Evolutionary conservation across 2,113 vertebrate genomes (phyloP), one percentile per base, ranked within the genome.

Genomic region (Hemicordylus capensis): DNA sequence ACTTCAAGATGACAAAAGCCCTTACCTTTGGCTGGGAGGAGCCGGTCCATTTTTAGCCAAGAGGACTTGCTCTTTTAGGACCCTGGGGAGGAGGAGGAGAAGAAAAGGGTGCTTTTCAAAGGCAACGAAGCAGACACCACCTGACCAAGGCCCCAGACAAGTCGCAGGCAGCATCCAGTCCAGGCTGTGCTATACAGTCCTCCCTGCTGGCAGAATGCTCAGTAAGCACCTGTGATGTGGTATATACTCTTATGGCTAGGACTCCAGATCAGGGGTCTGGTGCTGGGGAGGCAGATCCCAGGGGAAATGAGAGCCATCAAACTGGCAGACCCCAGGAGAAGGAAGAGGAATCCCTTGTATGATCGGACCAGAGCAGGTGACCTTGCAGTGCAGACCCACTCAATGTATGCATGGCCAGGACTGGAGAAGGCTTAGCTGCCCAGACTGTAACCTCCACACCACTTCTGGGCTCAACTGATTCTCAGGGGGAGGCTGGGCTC

Each of bases 1-100:
- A 7, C 11, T 74, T 14, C 20, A 6, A 2, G 9, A 8, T 7
- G 19, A 44, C n/a, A 2, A 31, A 12, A 4, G 14, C 44, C 0
- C 0, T 73, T 89, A 94, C 94, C 93, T 91, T 1, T 42, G 24
- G 4, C 0, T 0, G 72, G 1, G 4, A 6, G 0, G 0, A 78
- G 0, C 0, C 59, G 39, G 74, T 86, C 81, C 94, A 94, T 95
- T 72, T 1, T 89, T 78, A 22, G 3, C 66, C 79, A 6, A 14
- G 69, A 24, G 34, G 34, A 46, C 83, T 44, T 66, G 5, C 7
- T 15, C 0, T 34, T 26, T 26, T 0, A 0, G 22, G 46, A 31
- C 61, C 93, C 91, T 87, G 80, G 8, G 22, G 61, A 3, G 34
- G 17, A 24, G 42, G 28, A 11, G 19, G 22, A 4, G 5, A 22